A percentile compares a stretch with the other conserved stretches of the same genome.
Evolutionary conservation across 1,140 invertebrate genomes (phyloP).

Genomic region (Drosophila subpulchrella): DNA sequence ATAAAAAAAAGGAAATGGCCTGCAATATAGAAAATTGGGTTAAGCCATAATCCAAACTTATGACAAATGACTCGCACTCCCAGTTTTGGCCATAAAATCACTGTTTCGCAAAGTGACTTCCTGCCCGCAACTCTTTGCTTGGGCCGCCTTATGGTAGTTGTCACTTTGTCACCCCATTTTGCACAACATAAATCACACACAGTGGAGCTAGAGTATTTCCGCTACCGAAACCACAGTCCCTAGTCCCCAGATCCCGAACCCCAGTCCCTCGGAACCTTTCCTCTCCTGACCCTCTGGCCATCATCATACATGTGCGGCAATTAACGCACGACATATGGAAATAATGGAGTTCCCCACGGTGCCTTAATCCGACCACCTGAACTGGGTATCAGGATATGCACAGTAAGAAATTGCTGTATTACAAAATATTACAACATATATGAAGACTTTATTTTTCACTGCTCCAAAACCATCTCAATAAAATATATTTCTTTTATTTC

Average conservation of each 20-base stretch:
- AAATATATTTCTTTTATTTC: too few relatives aligned
- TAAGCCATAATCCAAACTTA: conserved; percentile 7
- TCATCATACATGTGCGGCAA: conserved; percentile 28
- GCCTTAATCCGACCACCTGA: conserved; percentile 4
- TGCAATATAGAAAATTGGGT: neutral
- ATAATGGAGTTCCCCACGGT: conserved; percentile 24
- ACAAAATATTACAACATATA: neutral
- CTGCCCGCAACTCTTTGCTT: conserved; percentile 10
- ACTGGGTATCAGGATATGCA: neutral
- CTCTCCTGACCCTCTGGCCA: neutral
- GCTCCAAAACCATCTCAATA: too few relatives aligned
- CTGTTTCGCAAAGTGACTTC: conserved; percentile 35
- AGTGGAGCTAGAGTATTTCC: conserved; percentile 2
- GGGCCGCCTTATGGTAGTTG: conserved; percentile 50
- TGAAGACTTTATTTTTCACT: too few relatives aligned
- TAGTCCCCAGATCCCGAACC: neutral
- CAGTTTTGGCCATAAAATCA: conserved; percentile 18
- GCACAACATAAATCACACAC: conserved; percentile 67
- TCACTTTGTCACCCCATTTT: conserved; percentile 62
- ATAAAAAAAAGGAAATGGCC: neutral
- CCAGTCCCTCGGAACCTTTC: neutral
- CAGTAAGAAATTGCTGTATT: too few relatives aligned
- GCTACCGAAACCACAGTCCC: neutral
- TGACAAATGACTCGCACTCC: conserved; percentile 11
- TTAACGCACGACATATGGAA: conserved; percentile 50